Evolutionary conservation across 2,113 vertebrate species (phyloP).

Genomic region (Perccottus glenii): DNA sequence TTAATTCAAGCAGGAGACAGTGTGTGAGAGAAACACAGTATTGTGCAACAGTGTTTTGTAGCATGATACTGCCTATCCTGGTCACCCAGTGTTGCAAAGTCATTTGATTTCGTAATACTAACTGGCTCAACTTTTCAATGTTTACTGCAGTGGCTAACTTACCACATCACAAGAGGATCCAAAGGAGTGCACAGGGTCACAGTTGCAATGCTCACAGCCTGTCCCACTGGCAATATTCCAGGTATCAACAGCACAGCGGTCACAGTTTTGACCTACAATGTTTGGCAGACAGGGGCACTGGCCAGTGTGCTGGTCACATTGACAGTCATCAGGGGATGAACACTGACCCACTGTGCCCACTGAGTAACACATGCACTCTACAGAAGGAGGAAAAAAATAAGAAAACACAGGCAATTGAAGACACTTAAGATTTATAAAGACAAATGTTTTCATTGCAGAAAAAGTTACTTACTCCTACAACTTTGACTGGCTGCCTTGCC

Average conservation of each 20-base stretch:
- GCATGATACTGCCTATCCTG: no score
- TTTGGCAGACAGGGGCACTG: conserved; percentile 88
- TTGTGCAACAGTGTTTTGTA: no score
- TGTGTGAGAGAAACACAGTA: no score
- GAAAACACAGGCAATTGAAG: background rate
- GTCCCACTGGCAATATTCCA: conserved; percentile 87
- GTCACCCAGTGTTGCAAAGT: no score
- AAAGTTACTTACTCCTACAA: conserved; percentile 88
- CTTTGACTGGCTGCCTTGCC: conserved; percentile 87
- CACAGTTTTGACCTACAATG: conserved; percentile 89
- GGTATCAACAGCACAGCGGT: conserved; percentile 86
- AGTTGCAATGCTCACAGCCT: conserved; percentile 86
- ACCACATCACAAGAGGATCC: conserved; percentile 88
- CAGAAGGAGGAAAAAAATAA: background rate
- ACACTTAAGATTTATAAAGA: background rate
- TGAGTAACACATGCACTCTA: conserved; percentile 88
- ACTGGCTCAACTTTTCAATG: background rate
- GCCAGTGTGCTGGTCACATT: conserved; percentile 83
- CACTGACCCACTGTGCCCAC: conserved; percentile 83
- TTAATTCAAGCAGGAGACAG: no score
- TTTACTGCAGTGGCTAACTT: conserved; percentile 30
- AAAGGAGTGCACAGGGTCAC: conserved; percentile 81
- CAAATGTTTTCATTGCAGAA: background rate
- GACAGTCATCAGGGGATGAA: conserved; percentile 76
- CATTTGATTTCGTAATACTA: no score